Percentiles rank a stretch among this genome's conserved stretches.
These are phyloP conservation scores for Catamblyrhynchus diadema DNA, from an alignment of 2,797 vertebrate genomes.

Conservation along the genomic window DNA sequence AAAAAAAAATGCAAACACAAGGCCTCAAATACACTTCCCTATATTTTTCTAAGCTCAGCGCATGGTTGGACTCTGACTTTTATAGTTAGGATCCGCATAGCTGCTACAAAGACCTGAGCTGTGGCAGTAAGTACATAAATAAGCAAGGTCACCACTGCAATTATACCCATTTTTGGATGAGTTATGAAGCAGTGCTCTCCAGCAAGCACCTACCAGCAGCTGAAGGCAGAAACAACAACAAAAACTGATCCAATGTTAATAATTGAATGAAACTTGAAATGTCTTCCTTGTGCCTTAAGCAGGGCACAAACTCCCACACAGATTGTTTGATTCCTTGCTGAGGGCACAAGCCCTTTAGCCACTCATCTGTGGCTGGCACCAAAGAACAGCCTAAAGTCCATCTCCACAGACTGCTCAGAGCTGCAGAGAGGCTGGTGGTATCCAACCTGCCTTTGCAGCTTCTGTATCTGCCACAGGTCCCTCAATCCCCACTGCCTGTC, in stretches of 20 bases:
- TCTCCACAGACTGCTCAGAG: fast-evolving
- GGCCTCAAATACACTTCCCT: not conserved
- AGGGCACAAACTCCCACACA: not conserved
- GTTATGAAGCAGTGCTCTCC: not conserved
- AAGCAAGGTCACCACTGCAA: not conserved
- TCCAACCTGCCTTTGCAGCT: not conserved
- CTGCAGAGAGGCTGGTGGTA: not conserved
- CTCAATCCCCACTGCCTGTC: fast-evolving
- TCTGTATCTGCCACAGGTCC: not conserved
- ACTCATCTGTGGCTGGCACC: not conserved
- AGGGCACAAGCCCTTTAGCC: not conserved
- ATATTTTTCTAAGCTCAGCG: not conserved
- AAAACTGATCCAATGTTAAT: not conserved
- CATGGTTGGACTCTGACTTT: not conserved
- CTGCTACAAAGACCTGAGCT: not conserved
- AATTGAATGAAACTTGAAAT: not conserved
- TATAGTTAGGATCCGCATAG: not conserved
- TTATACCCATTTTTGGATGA: not conserved
- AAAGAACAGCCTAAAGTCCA: not conserved
- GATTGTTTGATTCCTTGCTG: not conserved
- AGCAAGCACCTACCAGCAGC: not conserved
- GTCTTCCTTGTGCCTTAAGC: not conserved
- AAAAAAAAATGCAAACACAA: not conserved
- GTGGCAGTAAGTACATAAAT: not conserved
- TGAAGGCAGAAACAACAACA: not conserved